Evolutionary conservation across 2,888 invertebrate species (phyloP).

Genomic region (Melikaiella ostensackeni): DNA sequence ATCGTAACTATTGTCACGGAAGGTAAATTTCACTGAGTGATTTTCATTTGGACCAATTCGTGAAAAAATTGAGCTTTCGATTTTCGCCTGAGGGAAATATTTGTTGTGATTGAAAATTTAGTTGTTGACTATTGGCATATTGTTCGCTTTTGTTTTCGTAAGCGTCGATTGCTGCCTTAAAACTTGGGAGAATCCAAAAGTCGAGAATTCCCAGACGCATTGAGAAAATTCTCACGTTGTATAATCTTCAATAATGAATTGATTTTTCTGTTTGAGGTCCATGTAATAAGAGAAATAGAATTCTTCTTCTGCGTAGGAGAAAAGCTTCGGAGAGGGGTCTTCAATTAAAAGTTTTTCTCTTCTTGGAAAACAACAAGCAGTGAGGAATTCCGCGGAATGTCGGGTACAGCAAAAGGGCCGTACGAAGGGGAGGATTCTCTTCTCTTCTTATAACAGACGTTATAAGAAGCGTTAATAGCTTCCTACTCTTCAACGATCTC

Average conservation of each 20-base stretch:
- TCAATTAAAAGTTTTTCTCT: conserved; percentile 70
- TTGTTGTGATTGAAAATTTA: conserved; percentile 13
- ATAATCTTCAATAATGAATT: conserved; percentile 71
- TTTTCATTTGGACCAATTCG: neutral
- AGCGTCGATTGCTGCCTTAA: conserved; percentile 7
- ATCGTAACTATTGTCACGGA: conserved; percentile 47
- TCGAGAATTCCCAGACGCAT: conserved; percentile 56
- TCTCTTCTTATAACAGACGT: conserved; percentile 54
- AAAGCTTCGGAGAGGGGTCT: conserved; percentile 62
- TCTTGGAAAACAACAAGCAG: conserved; percentile 66
- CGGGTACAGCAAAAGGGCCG: conserved; percentile 64
- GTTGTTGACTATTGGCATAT: conserved; percentile 10
- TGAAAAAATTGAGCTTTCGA: conserved; percentile 2
- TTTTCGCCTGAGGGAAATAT: neutral
- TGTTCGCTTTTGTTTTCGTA: conserved; percentile 15
- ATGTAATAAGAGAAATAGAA: conserved; percentile 61
- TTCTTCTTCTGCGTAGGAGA: conserved; percentile 50
- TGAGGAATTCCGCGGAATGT: conserved; percentile 56
- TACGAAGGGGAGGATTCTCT: conserved; percentile 55
- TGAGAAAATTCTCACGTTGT: conserved; percentile 71
- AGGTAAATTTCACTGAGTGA: conserved; percentile 24
- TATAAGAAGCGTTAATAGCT: conserved; percentile 41
- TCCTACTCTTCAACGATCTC: conserved; percentile 54
- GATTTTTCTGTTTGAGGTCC: conserved; percentile 70
- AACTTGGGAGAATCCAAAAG: conserved; percentile 45